Evolutionary conservation across 1,140 invertebrate genomes (phyloP).

Genomic region (Ips typographus): DNA sequence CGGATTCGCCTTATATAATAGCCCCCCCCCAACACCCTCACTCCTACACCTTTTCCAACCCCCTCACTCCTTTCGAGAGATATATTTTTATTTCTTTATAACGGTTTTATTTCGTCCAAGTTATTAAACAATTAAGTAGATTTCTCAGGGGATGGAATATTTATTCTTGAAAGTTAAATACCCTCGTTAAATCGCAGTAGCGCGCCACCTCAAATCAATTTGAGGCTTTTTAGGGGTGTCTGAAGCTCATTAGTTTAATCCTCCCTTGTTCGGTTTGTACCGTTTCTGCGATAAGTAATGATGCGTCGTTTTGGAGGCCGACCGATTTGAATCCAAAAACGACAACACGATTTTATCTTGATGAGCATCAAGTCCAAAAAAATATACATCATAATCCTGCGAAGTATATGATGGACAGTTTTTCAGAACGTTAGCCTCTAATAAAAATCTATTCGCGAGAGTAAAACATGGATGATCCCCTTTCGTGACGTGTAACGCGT

Average conservation of each 20-base stretch:
- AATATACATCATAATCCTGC: no score
- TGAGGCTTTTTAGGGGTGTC: conserved; percentile 21
- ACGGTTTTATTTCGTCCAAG: no score
- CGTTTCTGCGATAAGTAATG: conserved; percentile 25
- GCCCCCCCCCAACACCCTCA: not conserved
- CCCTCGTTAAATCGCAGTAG: conserved; percentile 19
- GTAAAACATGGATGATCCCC: no score
- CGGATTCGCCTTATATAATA: conserved; percentile 12
- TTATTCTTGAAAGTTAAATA: not conserved
- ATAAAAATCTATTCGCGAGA: no score
- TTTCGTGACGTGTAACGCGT: no score
- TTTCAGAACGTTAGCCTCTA: no score
- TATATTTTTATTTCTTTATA: no score
- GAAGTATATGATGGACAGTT: no score
- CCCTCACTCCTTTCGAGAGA: no score
- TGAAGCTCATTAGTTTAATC: conserved; percentile 28
- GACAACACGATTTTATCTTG: not conserved
- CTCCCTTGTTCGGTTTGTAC: conserved; percentile 16
- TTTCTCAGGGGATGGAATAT: not conserved
- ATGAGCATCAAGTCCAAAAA: no score
- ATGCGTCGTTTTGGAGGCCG: conserved; percentile 7
- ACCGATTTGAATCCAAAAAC: conserved; percentile 21
- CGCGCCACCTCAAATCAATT: conserved; percentile 28
- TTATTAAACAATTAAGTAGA: no score
- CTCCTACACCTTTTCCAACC: no score